Evolutionary conservation across 2,888 invertebrate species (phyloP).

Genomic region (Sussaba pulchella): DNA sequence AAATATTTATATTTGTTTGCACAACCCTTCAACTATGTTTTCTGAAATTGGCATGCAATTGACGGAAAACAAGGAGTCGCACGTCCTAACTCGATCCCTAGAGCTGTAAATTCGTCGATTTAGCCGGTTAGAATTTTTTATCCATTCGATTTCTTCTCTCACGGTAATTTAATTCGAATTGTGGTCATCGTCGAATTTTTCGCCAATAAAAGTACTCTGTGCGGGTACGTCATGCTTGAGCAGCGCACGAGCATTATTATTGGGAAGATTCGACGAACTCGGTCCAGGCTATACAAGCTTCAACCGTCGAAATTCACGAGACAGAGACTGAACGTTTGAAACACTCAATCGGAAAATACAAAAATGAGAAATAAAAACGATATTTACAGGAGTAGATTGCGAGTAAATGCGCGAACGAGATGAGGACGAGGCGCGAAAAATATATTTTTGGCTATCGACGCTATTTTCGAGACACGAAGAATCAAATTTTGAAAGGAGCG

Average conservation of each 20-base stretch:
- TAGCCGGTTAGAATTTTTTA: background rate
- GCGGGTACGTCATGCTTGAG: background rate
- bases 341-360: slow-evolving; percentile 21
- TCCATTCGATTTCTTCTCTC: background rate
- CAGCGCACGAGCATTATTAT: background rate
- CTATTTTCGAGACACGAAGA: slow-evolving; percentile 65
- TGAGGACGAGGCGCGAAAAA: slow-evolving; percentile 47
- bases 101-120: background rate
- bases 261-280: background rate
- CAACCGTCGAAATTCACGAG: slow-evolving; percentile 2
- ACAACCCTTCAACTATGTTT: no score
- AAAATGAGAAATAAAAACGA: slow-evolving; percentile 20
- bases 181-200: background rate
- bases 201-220: background rate
- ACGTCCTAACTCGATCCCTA: no score
- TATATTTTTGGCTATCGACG: slow-evolving; percentile 68
- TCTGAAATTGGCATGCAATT: no score
- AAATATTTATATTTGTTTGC: no score
- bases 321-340: slow-evolving; percentile 10
- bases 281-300: background rate
- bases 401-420: slow-evolving; percentile 27
- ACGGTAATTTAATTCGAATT: background rate
- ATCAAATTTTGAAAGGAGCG: slow-evolving; percentile 56
- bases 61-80: no score
- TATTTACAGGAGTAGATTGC: slow-evolving; percentile 21